Conservation (phyloP, 2,797 vertebrate genomes). For the Cossypha polioptera region DNA sequence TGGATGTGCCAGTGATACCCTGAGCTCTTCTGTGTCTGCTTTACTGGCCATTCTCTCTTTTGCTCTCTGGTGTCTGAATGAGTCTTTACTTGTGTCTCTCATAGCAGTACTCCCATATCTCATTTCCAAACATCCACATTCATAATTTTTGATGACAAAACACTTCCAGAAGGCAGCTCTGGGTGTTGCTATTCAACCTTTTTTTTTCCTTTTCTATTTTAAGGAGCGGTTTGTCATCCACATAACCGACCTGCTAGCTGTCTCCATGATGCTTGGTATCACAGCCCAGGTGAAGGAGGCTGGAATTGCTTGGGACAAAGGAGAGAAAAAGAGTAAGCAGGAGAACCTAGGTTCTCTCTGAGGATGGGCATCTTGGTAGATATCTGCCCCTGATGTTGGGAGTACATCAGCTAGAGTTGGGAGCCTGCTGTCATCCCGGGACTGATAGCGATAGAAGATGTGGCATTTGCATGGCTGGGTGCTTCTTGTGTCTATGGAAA, state of each 20-base stretch:
- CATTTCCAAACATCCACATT: background rate
- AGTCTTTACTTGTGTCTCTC: background rate
- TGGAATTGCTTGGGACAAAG: conserved; percentile 97
- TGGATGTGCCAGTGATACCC: background rate
- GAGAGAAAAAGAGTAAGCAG: conserved; percentile 94
- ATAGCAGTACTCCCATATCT: background rate
- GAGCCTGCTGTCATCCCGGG: background rate
- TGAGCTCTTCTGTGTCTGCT: background rate
- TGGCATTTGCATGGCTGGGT: background rate
- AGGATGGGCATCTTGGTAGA: background rate
- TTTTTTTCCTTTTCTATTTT: background rate
- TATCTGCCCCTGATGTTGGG: background rate
- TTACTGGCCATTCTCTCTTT: background rate
- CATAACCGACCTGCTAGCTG: conserved; percentile 92
- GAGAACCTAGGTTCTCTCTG: background rate
- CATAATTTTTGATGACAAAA: background rate
- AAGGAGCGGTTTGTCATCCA: conserved; percentile 98
- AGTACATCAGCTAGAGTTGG: background rate
- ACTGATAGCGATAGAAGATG: background rate
- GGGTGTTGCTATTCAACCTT: background rate
- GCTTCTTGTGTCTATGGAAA: background rate
- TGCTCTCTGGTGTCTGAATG: background rate
- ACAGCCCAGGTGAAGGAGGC: conserved; percentile 98
- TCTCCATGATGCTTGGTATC: conserved; percentile 99
- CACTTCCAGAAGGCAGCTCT: background rate